phyloP scores from a whole-genome alignment of 1,140 invertebrate species.

The Harpegnathos saltator region DNA sequence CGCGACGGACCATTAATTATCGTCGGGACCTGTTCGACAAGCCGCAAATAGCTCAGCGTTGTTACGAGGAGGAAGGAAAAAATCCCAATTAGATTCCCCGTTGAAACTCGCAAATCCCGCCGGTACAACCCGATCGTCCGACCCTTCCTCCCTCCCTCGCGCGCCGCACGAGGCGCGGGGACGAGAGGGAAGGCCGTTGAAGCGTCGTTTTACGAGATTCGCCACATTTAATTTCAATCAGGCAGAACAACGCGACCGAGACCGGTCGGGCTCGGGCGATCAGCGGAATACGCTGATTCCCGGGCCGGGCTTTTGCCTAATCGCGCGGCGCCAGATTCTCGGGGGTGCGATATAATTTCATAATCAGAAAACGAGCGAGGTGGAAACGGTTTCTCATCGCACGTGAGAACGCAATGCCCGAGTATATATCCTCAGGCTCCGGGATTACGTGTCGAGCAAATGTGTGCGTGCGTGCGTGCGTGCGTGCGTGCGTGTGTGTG shows the following conservation, averaged over 20 bases:
- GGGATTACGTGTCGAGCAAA: slow-evolving; percentile 68
- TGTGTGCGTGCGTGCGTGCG: not conserved
- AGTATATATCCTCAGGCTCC: slow-evolving; percentile 18
- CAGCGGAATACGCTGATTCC: slow-evolving; percentile 37
- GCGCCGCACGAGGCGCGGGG: no score
- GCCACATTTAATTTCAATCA: not conserved
- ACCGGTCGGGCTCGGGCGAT: slow-evolving; percentile 3
- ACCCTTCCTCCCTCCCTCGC: no score
- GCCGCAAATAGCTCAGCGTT: not conserved
- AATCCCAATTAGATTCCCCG: not conserved
- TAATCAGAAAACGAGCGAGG: slow-evolving; percentile 69
- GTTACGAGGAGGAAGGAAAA: no score
- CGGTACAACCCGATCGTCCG: no score
- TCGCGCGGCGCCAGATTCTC: slow-evolving; percentile 64
- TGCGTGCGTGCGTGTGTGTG: no score
- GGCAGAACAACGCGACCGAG: not conserved
- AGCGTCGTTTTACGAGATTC: no score
- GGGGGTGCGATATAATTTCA: slow-evolving; percentile 72
- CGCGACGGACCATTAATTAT: not conserved
- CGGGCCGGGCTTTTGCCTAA: slow-evolving; percentile 38
- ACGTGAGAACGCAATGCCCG: slow-evolving; percentile 68
- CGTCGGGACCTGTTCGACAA: not conserved
- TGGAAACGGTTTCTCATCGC: slow-evolving; percentile 71
- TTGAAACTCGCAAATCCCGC: not conserved
- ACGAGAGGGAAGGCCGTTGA: no score